Evolutionary conservation across 2,797 vertebrate genomes (phyloP), one percentile per base, ranked within the genome.

Genomic region (Takifugu ocellatus): DNA sequence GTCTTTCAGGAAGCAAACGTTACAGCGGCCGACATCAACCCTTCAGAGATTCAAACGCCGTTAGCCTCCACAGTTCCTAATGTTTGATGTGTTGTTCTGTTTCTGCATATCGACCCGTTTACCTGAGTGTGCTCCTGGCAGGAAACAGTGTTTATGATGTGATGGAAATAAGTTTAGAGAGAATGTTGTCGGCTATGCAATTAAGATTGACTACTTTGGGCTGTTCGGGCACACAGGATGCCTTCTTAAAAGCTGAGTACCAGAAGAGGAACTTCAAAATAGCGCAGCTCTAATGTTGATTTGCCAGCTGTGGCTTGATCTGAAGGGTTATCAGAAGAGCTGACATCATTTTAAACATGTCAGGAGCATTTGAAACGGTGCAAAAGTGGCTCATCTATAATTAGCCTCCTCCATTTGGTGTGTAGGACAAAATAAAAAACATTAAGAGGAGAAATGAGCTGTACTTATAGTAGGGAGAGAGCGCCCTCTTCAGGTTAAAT

Each of bases 401-500:
- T 82, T 78, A 66, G 43, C 50, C 64, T 66, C 66, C 58, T 57
- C 63, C 59, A 39, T 10, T 12, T 39, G 12, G 12, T 14, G 36
- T 14, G 36, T 14, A 12, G 12, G 14, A 39, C 12, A 39, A 39
- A 39, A 39, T 39, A 39, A 39, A 14, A 36, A 39, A 12, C 12
- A 39, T 4, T 21, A 29, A 29, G 27, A 12, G 10, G 36, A 14
- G 12, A 12, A 39, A 14, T 4, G 4, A 39, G 10, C 36, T 12
- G 12, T 14, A 39, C 36, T 14, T 39, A 12, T 10, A 12, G 36
- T 39, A 39, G 36, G 36, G 4, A 39, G 36, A 39, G 36, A 82
- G 78, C 87, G 85, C 85, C 82, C 79, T 78, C 89, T 82, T n/a
- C 68, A 82, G 88, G 83, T 59, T 2, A 11, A 26, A 55, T 45